phyloP scores from a whole-genome alignment of 2,797 vertebrate species.

The Cyprinodon diabolis region DNA sequence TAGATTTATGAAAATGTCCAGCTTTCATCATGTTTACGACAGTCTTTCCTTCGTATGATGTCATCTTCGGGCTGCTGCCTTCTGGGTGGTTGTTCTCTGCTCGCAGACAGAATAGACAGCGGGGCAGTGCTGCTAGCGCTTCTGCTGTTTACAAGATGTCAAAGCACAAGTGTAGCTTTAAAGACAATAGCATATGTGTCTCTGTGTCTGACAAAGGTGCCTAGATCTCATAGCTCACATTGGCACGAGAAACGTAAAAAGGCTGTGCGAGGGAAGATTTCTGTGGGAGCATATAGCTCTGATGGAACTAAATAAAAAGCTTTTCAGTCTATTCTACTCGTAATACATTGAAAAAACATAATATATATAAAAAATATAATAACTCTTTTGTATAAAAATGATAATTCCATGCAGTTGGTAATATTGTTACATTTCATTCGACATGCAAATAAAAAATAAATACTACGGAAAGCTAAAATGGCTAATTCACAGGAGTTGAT shows the following conservation, averaged over 20 bases:
- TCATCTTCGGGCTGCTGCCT: not conserved
- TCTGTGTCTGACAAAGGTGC: not conserved
- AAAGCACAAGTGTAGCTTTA: not conserved
- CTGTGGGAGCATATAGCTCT: too few relatives aligned
- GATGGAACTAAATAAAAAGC: too few relatives aligned
- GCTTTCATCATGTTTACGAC: not conserved
- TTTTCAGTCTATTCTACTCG: too few relatives aligned
- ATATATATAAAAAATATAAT: too few relatives aligned
- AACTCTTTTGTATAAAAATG: too few relatives aligned
- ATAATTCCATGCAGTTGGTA: too few relatives aligned
- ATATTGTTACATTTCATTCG: too few relatives aligned
- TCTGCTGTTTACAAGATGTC: slow-evolving; percentile 1
- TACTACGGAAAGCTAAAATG: too few relatives aligned
- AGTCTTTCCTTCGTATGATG: not conserved
- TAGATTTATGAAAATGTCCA: too few relatives aligned
- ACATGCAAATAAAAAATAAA: too few relatives aligned
- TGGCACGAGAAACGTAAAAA: not conserved
- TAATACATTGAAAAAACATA: too few relatives aligned
- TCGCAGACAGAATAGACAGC: not conserved
- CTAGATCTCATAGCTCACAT: not conserved
- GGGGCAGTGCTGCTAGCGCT: not conserved
- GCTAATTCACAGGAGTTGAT: too few relatives aligned
- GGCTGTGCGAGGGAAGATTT: not conserved
- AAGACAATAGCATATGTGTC: not conserved
- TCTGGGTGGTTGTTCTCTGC: not conserved